Evolutionary conservation across 2,888 invertebrate species (phyloP).

Genomic region (Acanthopleura granulata): DNA sequence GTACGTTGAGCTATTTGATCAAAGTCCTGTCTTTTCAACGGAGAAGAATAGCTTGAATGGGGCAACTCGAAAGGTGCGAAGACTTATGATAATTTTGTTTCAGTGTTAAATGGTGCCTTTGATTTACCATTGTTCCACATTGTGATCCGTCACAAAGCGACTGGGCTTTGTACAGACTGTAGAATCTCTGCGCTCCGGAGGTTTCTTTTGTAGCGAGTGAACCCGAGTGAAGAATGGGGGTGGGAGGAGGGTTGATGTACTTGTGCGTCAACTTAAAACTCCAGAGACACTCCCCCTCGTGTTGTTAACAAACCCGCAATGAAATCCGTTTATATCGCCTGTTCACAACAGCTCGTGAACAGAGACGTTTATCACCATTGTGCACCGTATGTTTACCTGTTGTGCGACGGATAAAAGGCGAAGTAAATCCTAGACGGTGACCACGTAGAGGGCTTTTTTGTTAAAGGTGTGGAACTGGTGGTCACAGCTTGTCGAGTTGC

Average conservation of each 20-base stretch:
- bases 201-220: neutral
- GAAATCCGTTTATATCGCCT: conserved; percentile 13
- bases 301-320: neutral
- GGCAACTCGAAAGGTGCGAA: neutral
- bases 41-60: neutral
- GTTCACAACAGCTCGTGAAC: neutral
- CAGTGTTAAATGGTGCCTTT: conserved; percentile 9
- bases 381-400: conserved; percentile 9
- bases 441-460: neutral
- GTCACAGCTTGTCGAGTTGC: neutral
- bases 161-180: neutral
- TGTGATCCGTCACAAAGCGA: neutral
- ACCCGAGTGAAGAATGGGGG: neutral
- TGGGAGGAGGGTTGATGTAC: neutral
- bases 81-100: conserved; percentile 17
- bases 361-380: neutral
- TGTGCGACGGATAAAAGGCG: neutral
- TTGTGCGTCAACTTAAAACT: neutral
- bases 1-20: neutral
- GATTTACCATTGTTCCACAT: neutral
- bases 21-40: neutral
- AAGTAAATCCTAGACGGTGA: neutral
- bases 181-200: neutral
- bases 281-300: neutral
- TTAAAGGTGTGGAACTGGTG: neutral